Percentiles rank a stretch among this genome's conserved stretches.
phyloP scores from a whole-genome alignment of 2,797 vertebrate genomes.

The Sarcophilus harrisii region DNA sequence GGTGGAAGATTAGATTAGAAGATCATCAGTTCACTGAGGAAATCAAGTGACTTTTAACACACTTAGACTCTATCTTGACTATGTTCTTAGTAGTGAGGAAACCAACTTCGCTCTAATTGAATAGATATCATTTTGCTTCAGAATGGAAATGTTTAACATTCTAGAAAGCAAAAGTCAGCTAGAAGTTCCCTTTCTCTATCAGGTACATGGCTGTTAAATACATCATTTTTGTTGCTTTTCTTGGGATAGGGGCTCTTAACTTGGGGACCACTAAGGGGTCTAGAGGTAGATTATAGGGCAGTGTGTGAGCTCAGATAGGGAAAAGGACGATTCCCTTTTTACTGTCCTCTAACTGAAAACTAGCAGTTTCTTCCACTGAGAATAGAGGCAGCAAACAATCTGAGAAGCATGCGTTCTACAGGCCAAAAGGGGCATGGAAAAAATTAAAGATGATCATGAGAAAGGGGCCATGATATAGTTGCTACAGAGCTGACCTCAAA shows the following conservation, averaged over 20 bases:
- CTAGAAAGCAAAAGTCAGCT: background rate
- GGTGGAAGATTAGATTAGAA: background rate
- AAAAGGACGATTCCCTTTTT: background rate
- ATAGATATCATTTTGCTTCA: background rate
- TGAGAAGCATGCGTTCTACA: background rate
- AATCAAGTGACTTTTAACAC: background rate
- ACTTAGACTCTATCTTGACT: background rate
- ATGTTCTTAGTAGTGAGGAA: background rate
- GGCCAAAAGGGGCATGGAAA: background rate
- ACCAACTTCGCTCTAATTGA: background rate
- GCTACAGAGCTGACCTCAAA: background rate
- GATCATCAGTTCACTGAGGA: background rate
- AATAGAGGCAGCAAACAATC: background rate
- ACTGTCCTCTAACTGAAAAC: background rate
- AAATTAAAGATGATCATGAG: background rate
- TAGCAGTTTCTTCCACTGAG: background rate
- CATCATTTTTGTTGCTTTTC: conserved; percentile 50
- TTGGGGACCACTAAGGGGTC: background rate
- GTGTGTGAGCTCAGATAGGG: background rate
- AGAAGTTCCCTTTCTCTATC: conserved; percentile 6
- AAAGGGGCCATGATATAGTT: background rate
- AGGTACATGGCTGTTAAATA: conserved; percentile 32
- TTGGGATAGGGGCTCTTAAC: conserved; percentile 15
- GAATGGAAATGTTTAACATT: background rate
- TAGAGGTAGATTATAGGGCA: background rate